Conservation (phyloP, 1,140 invertebrate genomes). For the Teleopsis dalmanni region DNA sequence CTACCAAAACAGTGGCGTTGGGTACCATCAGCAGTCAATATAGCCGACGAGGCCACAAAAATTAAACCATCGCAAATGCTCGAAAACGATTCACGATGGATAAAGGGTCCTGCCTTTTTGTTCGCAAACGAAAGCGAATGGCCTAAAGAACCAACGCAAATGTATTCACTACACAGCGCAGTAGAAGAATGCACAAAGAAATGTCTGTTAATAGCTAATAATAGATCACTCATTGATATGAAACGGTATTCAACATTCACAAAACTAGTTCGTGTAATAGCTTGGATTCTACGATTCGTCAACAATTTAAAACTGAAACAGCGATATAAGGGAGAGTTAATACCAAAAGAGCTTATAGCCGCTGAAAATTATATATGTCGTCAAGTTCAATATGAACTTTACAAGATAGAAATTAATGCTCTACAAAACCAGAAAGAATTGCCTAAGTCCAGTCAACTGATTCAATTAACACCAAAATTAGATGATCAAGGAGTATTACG, state of each 20-base stretch:
- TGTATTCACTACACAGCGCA: not conserved
- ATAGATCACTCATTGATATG: not conserved
- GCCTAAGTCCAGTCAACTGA: not conserved
- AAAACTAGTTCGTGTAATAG: not conserved
- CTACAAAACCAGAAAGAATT: not conserved
- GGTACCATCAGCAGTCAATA: slow-evolving; percentile 24
- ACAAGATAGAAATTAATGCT: not conserved
- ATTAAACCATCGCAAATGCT: not conserved
- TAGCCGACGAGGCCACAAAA: slow-evolving; percentile 24
- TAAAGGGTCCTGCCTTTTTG: slow-evolving; percentile 19
- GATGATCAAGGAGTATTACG: not conserved
- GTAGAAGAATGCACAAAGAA: not conserved
- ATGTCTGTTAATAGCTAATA: not conserved
- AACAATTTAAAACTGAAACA: not conserved
- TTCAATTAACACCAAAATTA: not conserved
- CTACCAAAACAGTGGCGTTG: slow-evolving; percentile 18
- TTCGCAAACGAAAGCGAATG: not conserved
- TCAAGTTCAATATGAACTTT: not conserved
- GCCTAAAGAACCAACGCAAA: not conserved
- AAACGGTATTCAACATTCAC: not conserved
- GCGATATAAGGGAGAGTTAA: not conserved
- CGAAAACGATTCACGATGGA: slow-evolving; percentile 7
- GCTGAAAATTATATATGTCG: slow-evolving; percentile 5
- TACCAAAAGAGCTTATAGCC: not conserved
- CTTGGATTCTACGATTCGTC: slow-evolving; percentile 1